A percentile compares a stretch with the other conserved stretches of the same genome.
These are phyloP conservation scores for Dufourea novaeangliae DNA, from an alignment of 1,140 invertebrate species.

Conservation along the genomic window DNA sequence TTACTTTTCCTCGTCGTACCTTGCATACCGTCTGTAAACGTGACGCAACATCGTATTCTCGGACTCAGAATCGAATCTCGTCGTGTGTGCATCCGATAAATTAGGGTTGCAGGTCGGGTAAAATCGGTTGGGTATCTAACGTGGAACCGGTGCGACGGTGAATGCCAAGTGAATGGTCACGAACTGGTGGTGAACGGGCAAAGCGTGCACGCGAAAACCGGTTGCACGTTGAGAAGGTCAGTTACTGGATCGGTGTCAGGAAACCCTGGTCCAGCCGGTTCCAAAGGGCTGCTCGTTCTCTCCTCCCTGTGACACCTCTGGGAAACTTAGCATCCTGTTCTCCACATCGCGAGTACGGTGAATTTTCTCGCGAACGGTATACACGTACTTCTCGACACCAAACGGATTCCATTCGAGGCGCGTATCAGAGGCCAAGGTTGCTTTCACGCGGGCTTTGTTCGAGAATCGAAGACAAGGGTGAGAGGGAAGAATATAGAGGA, in stretches of 20 bases:
- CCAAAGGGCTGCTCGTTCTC: not conserved
- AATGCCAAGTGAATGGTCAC: conserved; percentile 36
- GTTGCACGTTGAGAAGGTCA: conserved; percentile 66
- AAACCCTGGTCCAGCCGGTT: not conserved
- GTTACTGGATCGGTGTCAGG: conserved; percentile 47
- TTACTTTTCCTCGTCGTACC: no score
- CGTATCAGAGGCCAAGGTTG: no score
- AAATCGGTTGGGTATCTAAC: not conserved
- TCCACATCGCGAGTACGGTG: no score
- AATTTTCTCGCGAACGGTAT: no score
- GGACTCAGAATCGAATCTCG: not conserved
- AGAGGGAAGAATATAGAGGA: conserved; percentile 4
- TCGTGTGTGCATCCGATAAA: not conserved
- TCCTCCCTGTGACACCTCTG: not conserved
- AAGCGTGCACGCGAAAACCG: conserved; percentile 44
- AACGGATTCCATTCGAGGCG: no score
- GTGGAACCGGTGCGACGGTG: not conserved
- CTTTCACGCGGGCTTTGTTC: conserved; percentile 10
- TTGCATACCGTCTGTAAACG: no score
- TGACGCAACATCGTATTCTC: not conserved
- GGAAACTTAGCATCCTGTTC: no score
- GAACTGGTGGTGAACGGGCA: not conserved
- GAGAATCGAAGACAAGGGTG: not conserved
- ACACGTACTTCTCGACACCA: no score
- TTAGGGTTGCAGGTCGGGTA: no score